Evolutionary conservation across 2,113 vertebrate genomes (phyloP).

Genomic region (Grus americana): DNA sequence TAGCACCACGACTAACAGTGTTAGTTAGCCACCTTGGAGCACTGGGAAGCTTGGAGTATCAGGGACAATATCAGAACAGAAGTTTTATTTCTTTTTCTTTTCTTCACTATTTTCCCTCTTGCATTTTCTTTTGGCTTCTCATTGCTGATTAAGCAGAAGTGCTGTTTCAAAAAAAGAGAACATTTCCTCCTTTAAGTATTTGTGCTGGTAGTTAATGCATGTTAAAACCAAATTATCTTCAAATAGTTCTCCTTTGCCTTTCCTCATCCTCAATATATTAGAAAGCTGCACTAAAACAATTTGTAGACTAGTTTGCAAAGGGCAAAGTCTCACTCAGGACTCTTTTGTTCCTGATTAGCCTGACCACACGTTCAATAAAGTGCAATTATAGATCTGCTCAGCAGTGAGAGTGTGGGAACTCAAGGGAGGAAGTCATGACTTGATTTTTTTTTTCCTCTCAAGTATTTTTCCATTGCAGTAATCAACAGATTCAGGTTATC

Average conservation of each 20-base stretch:
- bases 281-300: conserved; percentile 18
- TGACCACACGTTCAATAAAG: conserved; percentile 42
- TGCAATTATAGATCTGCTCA: conserved; percentile 31
- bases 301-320: conserved; percentile 42
- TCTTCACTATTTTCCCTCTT: neutral
- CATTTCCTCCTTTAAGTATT: conserved; percentile 39
- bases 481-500: neutral
- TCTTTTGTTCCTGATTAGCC: conserved; percentile 57
- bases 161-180: conserved; percentile 2
- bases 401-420: neutral
- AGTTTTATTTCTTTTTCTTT: neutral
- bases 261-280: neutral
- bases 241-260: conserved; percentile 28
- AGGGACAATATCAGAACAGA: neutral
- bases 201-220: conserved; percentile 11
- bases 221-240: conserved; percentile 46
- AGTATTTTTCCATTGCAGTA: conserved; percentile 16
- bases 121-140: neutral
- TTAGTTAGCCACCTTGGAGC: neutral
- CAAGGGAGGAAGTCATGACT: neutral
- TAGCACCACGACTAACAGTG: neutral
- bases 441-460: neutral
- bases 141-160: conserved; percentile 17
- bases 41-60: neutral
- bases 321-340: conserved; percentile 48